These are phyloP conservation scores for Typhlichthys subterraneus DNA, from an alignment of 2,797 vertebrate species.

Conservation along the genomic window DNA sequence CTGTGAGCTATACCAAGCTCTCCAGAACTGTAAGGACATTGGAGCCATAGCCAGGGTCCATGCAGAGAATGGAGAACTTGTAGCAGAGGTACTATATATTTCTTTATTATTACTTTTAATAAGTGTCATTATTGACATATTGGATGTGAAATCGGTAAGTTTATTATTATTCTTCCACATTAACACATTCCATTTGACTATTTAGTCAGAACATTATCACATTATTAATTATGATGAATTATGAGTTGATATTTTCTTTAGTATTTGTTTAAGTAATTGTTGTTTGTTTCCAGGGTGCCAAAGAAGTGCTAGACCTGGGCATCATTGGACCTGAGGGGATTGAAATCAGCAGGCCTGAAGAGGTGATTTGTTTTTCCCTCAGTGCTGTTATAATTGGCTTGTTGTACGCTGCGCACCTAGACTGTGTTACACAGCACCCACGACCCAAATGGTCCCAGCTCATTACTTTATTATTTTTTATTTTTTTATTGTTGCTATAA, in stretches of 20 bases:
- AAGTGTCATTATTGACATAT: too few species aligned
- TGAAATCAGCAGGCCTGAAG: conserved; percentile 95
- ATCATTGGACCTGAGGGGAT: conserved; percentile 96
- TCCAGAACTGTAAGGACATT: conserved; percentile 91
- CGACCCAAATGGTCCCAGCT: too few species aligned
- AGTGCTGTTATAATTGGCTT: neutral
- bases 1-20: conserved; percentile 91
- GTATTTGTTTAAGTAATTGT: neutral
- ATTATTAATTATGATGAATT: too few species aligned
- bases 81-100: conserved; percentile 83
- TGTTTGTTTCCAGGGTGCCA: conserved; percentile 83
- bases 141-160: too few species aligned
- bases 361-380: conserved; percentile 72
- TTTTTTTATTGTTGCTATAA: too few species aligned
- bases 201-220: too few species aligned
- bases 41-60: conserved; percentile 92
- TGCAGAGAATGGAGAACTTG: conserved; percentile 95
- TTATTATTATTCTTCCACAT: too few species aligned
- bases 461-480: too few species aligned
- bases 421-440: too few species aligned
- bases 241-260: neutral
- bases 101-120: neutral
- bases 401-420: too few species aligned
- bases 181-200: too few species aligned
- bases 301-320: conserved; percentile 90